Percentiles rank a stretch among this genome's conserved stretches.
Evolutionary conservation across 2,888 invertebrate genomes (phyloP).

Genomic region (Enchytraeus crypticus): DNA sequence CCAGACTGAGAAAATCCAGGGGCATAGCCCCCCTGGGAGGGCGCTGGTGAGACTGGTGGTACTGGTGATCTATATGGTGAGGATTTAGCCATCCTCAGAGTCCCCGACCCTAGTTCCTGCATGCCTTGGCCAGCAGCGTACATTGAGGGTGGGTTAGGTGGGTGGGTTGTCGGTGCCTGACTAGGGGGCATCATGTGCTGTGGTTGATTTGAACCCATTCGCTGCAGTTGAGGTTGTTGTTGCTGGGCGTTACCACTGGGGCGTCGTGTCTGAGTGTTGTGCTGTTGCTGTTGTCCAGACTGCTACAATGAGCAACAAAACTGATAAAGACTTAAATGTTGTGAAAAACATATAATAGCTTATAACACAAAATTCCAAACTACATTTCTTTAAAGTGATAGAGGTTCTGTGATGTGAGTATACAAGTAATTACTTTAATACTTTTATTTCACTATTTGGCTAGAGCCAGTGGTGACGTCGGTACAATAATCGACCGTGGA

Average conservation of each 20-base stretch:
- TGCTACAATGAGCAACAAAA: not conserved
- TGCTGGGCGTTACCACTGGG: too few relatives aligned
- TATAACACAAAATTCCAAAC: too few relatives aligned
- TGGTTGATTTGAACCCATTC: not conserved
- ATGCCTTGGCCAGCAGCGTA: constrained; percentile 19
- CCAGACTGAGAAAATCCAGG: too few relatives aligned
- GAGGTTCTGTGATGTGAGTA: too few relatives aligned
- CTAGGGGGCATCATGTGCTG: constrained; percentile 15
- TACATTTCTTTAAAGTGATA: too few relatives aligned
- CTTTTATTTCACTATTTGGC: too few relatives aligned
- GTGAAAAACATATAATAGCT: not conserved
- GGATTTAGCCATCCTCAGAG: constrained; percentile 31
- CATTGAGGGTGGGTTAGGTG: constrained; percentile 85
- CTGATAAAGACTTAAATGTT: not conserved
- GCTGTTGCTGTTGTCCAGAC: constrained; percentile 2
- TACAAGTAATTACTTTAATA: too few relatives aligned
- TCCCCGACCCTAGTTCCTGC: constrained; percentile 22
- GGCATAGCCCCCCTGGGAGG: constrained; percentile 82
- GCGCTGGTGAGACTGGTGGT: constrained; percentile 87
- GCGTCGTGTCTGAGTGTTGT: constrained; percentile 7
- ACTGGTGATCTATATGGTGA: constrained; percentile 61
- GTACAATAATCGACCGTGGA: too few relatives aligned
- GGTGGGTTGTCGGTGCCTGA: constrained; percentile 79
- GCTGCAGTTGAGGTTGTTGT: too few relatives aligned
- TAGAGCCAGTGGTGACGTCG: too few relatives aligned